Evolutionary conservation across 2,888 invertebrate genomes (phyloP), one percentile per base, ranked within the genome.

Genomic region (Melieria crassipennis): DNA sequence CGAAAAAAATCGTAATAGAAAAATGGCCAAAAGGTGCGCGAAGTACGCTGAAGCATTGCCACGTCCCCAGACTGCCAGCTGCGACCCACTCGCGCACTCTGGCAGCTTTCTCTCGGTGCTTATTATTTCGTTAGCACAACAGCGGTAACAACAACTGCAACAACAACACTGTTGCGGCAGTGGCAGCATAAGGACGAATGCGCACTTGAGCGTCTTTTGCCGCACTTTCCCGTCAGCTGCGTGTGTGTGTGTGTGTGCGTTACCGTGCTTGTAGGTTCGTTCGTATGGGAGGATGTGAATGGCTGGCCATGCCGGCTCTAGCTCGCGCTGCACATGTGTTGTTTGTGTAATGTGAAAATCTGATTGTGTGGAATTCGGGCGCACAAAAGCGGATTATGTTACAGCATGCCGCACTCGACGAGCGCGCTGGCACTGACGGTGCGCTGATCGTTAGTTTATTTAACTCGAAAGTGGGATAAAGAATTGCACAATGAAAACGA

Each of bases 401-500:
- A 52, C 52, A 5, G 11, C 46, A 30, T 30, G 30, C 1, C 30
- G 30, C 30, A 30, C 30, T 30, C 30, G 30, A 30, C 30, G 30
- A 2, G 30, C 2, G 30, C 30, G 30, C 30, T 30, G 30, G 45
- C 13, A 9, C 11, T 16, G 76, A 75, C 74, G 71, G 73, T 71
- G 74, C 73, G 77, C 11, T 11, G 69, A 81, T 81, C 82, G 81
- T 81, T 82, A 81, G 82, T 82, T 79, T 80, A 82, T 82, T 30
- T 30, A 80, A 80, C 80, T 80, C 81, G 79, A 78, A 52, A 63
- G 48, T n/a, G 6, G 13, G 13, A 52, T 30, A 30, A 30, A 30
- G 30, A 30, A 30, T 30, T 30, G 3, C 30, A 30, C 30, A 30
- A 30, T 30, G 30, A 30, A 30, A 30, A 30, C 30, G 30, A 30